phyloP scores from a whole-genome alignment of 2,888 invertebrate species.

The Dysmachus trigonus region DNA sequence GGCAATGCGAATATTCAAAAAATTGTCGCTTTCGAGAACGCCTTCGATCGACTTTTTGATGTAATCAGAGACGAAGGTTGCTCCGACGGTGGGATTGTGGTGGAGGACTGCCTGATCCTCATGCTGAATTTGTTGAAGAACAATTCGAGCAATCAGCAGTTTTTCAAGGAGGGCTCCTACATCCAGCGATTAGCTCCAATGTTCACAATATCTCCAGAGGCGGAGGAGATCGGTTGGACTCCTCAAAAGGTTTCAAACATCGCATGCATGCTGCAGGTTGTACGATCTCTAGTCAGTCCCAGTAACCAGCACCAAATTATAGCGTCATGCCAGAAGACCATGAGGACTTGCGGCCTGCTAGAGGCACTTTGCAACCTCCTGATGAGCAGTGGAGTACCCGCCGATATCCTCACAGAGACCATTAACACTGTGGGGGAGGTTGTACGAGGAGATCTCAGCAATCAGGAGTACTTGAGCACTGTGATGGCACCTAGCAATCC shows the following conservation, averaged over 20 bases:
- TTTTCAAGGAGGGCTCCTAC: conserved; percentile 97
- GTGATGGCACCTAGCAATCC: conserved; percentile 94
- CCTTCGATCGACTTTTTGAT: conserved; percentile 93
- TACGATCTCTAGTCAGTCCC: conserved; percentile 92
- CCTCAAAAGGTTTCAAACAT: conserved; percentile 95
- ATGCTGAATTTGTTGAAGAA: conserved; percentile 93
- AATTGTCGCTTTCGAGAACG: conserved; percentile 99
- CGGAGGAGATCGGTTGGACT: conserved; percentile 83
- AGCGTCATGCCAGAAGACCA: conserved; percentile 84
- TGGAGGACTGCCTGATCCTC: conserved; percentile 94
- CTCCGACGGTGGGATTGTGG: conserved; percentile 95
- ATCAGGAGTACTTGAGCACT: conserved; percentile 90
- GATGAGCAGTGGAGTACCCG: conserved; percentile 96
- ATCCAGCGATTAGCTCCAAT: conserved; percentile 90
- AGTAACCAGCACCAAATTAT: conserved; percentile 88
- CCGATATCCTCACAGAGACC: conserved; percentile 94
- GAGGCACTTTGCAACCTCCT: conserved; percentile 86
- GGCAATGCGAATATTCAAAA: conserved; percentile 96
- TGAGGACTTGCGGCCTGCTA: conserved; percentile 85
- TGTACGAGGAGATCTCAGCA: conserved; percentile 83
- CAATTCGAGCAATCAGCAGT: conserved; percentile 97
- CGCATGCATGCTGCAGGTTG: conserved; percentile 88
- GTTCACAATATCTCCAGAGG: conserved; percentile 80
- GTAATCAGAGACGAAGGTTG: conserved; percentile 92
- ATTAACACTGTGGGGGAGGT: conserved; percentile 95